These are phyloP conservation scores for Myocastor coypus DNA, from an alignment of 2,113 vertebrate species.

Conservation along the genomic window DNA sequence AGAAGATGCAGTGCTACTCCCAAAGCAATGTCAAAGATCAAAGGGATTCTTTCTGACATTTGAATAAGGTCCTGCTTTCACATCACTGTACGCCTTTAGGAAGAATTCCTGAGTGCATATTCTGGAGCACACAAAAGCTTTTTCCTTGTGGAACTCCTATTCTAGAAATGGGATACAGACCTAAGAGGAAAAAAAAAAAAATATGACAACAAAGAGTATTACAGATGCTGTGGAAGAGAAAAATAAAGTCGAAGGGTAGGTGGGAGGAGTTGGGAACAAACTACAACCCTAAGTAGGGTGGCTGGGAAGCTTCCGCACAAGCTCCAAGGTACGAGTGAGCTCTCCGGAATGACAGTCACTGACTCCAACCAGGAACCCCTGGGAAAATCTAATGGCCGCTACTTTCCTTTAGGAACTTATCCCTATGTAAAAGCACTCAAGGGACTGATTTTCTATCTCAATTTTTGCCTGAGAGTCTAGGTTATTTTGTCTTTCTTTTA, in stretches of 20 bases:
- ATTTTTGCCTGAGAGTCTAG: neutral
- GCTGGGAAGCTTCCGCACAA: neutral
- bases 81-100: neutral
- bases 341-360: neutral
- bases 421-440: neutral
- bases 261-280: neutral
- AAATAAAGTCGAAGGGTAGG: neutral
- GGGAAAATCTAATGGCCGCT: neutral
- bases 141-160: neutral
- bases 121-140: neutral
- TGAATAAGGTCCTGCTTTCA: neutral
- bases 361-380: neutral
- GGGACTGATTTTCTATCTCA: slow-evolving; percentile 10
- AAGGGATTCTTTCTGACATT: neutral
- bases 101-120: neutral
- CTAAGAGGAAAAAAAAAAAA: neutral
- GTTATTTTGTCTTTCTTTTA: slow-evolving; percentile 19
- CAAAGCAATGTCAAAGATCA: neutral
- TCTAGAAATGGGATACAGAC: neutral
- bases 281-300: neutral
- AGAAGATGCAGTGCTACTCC: neutral
- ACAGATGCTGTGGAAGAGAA: neutral
- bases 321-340: neutral
- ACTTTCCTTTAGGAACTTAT: neutral
- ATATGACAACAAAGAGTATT: fast-evolving